These are phyloP conservation scores for Helicoverpa assulta DNA, from an alignment of 2,888 invertebrate genomes.

Conservation along the genomic window DNA sequence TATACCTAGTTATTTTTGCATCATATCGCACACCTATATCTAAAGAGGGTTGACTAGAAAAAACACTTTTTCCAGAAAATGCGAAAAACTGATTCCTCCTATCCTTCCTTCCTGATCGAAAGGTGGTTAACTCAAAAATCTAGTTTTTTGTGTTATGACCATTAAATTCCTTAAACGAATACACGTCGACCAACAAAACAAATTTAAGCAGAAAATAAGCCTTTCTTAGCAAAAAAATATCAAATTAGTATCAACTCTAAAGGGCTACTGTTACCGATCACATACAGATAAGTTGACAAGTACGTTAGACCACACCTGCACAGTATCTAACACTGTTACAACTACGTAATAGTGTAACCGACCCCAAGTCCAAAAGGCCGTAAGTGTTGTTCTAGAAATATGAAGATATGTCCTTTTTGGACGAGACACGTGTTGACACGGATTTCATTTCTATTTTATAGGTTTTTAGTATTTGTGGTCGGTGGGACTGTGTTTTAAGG, in stretches of 20 bases:
- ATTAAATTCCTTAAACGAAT: too few relatives aligned
- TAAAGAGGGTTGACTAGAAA: too few relatives aligned
- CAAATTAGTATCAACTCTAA: background rate
- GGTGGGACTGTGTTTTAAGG: slow-evolving; percentile 38
- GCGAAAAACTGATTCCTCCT: too few relatives aligned
- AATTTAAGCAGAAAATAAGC: too few relatives aligned
- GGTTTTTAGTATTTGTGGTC: slow-evolving; percentile 39
- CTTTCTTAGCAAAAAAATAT: too few relatives aligned
- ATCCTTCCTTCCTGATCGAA: too few relatives aligned
- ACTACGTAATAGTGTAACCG: slow-evolving; percentile 45
- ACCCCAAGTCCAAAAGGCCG: slow-evolving; percentile 9
- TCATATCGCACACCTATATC: too few relatives aligned
- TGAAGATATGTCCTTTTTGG: background rate
- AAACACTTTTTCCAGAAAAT: too few relatives aligned
- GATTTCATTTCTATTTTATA: slow-evolving; percentile 70
- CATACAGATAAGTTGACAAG: slow-evolving; percentile 39
- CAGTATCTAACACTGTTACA: slow-evolving; percentile 41
- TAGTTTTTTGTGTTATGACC: too few relatives aligned
- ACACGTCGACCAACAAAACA: too few relatives aligned
- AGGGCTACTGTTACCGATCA: slow-evolving; percentile 50
- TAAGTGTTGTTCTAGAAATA: background rate
- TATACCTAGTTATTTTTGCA: too few relatives aligned
- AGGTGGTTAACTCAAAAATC: too few relatives aligned
- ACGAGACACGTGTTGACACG: slow-evolving; percentile 53
- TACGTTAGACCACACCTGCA: slow-evolving; percentile 60